Conservation (phyloP, 1,140 invertebrate species). For the Whitmania pigra region DNA sequence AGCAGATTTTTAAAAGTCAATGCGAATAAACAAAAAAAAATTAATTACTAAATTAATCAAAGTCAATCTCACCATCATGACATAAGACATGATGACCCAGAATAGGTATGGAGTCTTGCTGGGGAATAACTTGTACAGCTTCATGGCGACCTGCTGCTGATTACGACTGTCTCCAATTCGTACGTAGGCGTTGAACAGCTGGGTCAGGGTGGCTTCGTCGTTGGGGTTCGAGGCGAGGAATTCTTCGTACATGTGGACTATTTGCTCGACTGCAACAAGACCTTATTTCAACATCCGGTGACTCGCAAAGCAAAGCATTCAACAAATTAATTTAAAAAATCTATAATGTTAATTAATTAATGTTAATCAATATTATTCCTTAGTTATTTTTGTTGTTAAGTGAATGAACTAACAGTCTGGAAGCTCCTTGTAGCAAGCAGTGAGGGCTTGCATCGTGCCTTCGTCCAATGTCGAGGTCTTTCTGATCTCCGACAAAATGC, state of each 20-base stretch:
- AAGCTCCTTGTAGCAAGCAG: constrained; percentile 81
- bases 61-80: constrained; percentile 62
- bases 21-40: not conserved
- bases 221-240: constrained; percentile 69
- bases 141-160: constrained; percentile 75
- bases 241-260: constrained; percentile 69
- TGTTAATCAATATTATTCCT: not conserved
- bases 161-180: constrained; percentile 74
- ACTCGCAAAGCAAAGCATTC: not conserved
- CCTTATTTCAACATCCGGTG: not conserved
- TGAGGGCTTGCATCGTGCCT: constrained; percentile 84
- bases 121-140: constrained; percentile 72
- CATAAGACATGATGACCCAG: constrained; percentile 89
- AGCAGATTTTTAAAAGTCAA: too few species aligned
- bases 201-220: constrained; percentile 80
- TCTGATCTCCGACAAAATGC: constrained; percentile 63
- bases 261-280: constrained; percentile 52
- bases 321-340: not conserved
- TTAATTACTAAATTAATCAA: not conserved
- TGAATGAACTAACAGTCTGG: constrained; percentile 59
- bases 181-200: constrained; percentile 90
- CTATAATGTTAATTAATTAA: not conserved
- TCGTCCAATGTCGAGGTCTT: constrained; percentile 73
- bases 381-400: not conserved
- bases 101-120: constrained; percentile 89